These are phyloP conservation scores for Clistopyga incitator DNA, from an alignment of 2,888 invertebrate species.

Conservation along the genomic window DNA sequence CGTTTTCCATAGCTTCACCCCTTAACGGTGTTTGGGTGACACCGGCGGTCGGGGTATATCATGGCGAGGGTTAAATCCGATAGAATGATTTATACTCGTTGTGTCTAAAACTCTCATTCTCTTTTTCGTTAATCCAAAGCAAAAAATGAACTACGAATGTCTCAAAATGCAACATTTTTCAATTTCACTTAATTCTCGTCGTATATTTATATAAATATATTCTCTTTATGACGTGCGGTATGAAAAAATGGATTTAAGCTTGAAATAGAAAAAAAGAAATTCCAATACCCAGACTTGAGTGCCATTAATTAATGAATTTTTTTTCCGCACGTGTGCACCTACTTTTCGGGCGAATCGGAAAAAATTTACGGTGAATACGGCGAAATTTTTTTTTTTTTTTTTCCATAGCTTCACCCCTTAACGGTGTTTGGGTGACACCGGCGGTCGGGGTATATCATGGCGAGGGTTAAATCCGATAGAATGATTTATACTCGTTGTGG, in stretches of 20 bases:
- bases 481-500: conserved; percentile 62
- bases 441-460: conserved; percentile 56
- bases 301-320: no score
- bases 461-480: conserved; percentile 63
- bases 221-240: no score
- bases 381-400: no score
- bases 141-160: no score
- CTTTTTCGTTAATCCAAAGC: no score
- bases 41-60: conserved; percentile 51
- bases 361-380: neutral
- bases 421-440: conserved; percentile 12
- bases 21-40: conserved; percentile 9
- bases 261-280: no score
- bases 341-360: no score
- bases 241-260: no score
- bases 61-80: conserved; percentile 62
- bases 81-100: conserved; percentile 64
- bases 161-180: no score
- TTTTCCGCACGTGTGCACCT: neutral
- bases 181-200: no score
- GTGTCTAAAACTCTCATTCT: conserved; percentile 16
- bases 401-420: neutral
- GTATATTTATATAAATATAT: no score
- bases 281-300: no score
- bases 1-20: neutral